Percentiles rank a stretch among this genome's conserved stretches.
These are phyloP conservation scores for Acanthurus lineatus DNA, from an alignment of 2,797 vertebrate species.

Conservation along the genomic window DNA sequence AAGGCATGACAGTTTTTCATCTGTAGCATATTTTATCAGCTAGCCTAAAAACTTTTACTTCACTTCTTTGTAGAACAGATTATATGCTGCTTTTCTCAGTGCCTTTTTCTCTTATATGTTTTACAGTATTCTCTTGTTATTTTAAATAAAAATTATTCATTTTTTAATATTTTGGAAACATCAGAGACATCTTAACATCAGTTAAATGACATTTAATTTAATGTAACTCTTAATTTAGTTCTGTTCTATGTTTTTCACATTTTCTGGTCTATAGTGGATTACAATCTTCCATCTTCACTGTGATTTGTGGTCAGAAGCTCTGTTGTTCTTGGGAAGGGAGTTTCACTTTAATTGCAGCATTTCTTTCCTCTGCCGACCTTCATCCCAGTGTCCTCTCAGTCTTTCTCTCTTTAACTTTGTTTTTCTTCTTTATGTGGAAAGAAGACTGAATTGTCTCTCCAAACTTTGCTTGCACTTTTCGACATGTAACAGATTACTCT, in stretches of 20 bases:
- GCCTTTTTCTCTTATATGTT: background rate
- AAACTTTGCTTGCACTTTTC: conserved; percentile 43
- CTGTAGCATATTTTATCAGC: background rate
- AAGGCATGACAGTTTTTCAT: too few species aligned
- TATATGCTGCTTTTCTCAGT: background rate
- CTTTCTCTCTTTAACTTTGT: conserved; percentile 10
- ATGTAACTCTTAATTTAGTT: background rate
- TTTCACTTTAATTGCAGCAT: conserved; percentile 48
- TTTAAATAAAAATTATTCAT: too few species aligned
- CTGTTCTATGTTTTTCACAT: conserved; percentile 34
- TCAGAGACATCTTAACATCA: conserved; percentile 1
- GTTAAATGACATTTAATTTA: background rate
- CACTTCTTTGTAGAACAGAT: background rate
- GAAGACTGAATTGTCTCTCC: conserved; percentile 23
- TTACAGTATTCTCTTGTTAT: background rate
- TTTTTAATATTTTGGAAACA: background rate
- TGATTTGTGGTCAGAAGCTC: conserved; percentile 37
- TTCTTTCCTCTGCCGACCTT: conserved; percentile 33
- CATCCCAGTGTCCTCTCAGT: background rate
- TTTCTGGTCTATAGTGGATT: conserved; percentile 41
- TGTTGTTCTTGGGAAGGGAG: conserved; percentile 43
- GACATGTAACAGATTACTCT: conserved; percentile 54
- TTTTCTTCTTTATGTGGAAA: conserved; percentile 21
- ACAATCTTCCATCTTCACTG: conserved; percentile 30
- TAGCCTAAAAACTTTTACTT: background rate